Conservation (phyloP, 2,888 invertebrate species). For the Branchellion lobata region DNA sequence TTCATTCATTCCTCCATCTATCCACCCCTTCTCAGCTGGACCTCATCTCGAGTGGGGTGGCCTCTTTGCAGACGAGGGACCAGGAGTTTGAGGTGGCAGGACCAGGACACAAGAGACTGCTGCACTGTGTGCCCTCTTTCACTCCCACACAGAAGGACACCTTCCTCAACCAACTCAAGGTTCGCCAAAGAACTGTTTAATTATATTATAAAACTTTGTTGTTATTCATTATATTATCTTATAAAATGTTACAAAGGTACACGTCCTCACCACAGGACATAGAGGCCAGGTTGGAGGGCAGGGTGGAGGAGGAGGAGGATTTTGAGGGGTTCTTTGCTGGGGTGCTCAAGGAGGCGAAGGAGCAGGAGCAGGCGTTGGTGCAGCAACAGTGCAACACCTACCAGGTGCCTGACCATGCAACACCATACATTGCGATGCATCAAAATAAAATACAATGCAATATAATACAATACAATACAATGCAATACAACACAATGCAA, state of each 20-base stretch:
- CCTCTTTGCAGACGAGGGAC: constrained; percentile 33
- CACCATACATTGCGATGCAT: neutral
- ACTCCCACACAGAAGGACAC: constrained; percentile 54
- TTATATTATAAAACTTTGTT: neutral
- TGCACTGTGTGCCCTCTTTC: constrained; percentile 52
- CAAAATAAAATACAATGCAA: too few relatives aligned
- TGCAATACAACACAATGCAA: too few relatives aligned
- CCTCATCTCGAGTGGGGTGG: neutral
- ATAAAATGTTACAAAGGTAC: too few relatives aligned
- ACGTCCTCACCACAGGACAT: constrained; percentile 38
- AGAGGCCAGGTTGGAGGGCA: constrained; percentile 29
- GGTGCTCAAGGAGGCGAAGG: constrained; percentile 16
- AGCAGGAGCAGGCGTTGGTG: neutral
- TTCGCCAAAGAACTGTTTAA: constrained; percentile 30
- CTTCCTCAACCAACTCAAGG: constrained; percentile 52
- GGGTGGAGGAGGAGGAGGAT: constrained; percentile 28
- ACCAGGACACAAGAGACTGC: constrained; percentile 54
- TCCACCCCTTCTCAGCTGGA: constrained; percentile 39
- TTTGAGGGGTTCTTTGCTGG: constrained; percentile 39
- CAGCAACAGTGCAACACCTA: neutral
- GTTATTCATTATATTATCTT: neutral
- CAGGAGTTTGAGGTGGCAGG: constrained; percentile 51
- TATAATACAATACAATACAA: too few relatives aligned
- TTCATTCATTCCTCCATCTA: too few relatives aligned
- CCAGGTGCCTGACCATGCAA: neutral